These are phyloP conservation scores for Falco berigora DNA, from an alignment of 2,797 vertebrate genomes.

Conservation along the genomic window DNA sequence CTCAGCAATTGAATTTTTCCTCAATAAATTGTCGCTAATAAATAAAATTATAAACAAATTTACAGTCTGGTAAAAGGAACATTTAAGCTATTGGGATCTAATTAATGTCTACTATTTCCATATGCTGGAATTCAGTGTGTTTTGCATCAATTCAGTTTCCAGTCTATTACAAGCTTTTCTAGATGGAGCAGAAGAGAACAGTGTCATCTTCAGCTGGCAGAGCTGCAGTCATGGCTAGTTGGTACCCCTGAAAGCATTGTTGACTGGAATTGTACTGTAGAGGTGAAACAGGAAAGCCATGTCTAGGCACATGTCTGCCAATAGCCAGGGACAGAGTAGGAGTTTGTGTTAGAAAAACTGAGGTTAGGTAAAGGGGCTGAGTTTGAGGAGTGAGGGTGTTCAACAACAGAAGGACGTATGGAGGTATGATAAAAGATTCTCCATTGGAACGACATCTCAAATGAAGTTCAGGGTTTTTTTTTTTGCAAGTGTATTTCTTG, in stretches of 20 bases:
- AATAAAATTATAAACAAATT: background rate
- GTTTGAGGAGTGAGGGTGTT: background rate
- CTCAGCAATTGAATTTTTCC: background rate
- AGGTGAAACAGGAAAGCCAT: background rate
- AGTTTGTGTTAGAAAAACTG: background rate
- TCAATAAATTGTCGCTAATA: background rate
- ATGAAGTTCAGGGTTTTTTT: background rate
- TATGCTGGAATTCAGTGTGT: background rate
- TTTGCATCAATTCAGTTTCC: background rate
- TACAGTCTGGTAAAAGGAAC: background rate
- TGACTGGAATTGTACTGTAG: background rate
- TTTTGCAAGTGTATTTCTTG: background rate
- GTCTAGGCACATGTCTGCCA: background rate
- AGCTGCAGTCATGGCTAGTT: background rate
- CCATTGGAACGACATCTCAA: background rate
- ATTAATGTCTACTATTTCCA: constrained; percentile 11
- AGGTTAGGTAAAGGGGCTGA: fast-evolving
- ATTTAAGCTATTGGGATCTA: background rate
- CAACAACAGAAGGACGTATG: background rate
- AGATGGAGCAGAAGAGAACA: background rate
- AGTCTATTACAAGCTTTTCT: background rate
- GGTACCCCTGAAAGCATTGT: background rate
- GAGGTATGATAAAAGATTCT: background rate
- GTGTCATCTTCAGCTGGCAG: background rate
- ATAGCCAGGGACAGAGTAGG: background rate